These are phyloP conservation scores for Bufotes viridis DNA, from an alignment of 2,797 vertebrate species.

Conservation along the genomic window DNA sequence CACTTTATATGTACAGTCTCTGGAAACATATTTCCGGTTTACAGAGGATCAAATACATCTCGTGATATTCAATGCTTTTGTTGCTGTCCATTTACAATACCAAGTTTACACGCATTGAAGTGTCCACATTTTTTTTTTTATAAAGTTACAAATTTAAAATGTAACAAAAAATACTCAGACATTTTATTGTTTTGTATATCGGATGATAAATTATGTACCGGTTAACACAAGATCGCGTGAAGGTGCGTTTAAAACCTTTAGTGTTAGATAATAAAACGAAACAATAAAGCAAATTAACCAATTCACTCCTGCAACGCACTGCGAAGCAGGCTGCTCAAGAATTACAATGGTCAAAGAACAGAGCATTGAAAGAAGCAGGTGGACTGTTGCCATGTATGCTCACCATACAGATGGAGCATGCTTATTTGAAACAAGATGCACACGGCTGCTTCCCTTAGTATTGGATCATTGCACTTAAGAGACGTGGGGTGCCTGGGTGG, in stretches of 20 bases:
- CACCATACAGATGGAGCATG: conserved; percentile 6
- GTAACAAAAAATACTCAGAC: conserved; percentile 83
- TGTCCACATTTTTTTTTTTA: conserved; percentile 70
- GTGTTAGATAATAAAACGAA: conserved; percentile 77
- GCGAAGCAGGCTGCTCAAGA: conserved; percentile 10
- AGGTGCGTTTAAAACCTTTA: conserved; percentile 84
- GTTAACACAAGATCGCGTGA: conserved; percentile 83
- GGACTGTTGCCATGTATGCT: neutral
- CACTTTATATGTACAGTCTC: conserved; percentile 66
- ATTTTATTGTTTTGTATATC: conserved; percentile 80
- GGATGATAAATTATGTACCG: conserved; percentile 84
- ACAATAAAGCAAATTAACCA: conserved; percentile 65
- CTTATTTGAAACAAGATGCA: neutral
- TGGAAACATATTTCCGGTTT: conserved; percentile 72
- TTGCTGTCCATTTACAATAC: conserved; percentile 69
- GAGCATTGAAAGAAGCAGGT: conserved; percentile 4
- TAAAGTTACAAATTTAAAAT: conserved; percentile 82
- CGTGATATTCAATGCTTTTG: conserved; percentile 64
- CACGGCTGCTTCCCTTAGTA: neutral
- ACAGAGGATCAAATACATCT: conserved; percentile 65
- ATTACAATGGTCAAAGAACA: conserved; percentile 6
- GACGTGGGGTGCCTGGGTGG: neutral
- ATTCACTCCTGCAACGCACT: conserved; percentile 28
- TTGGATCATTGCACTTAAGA: neutral
- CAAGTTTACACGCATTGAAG: conserved; percentile 76